Base-by-base conservation (phyloP, 2,113 vertebrate genomes). In the Labrus mixtus region DNA sequence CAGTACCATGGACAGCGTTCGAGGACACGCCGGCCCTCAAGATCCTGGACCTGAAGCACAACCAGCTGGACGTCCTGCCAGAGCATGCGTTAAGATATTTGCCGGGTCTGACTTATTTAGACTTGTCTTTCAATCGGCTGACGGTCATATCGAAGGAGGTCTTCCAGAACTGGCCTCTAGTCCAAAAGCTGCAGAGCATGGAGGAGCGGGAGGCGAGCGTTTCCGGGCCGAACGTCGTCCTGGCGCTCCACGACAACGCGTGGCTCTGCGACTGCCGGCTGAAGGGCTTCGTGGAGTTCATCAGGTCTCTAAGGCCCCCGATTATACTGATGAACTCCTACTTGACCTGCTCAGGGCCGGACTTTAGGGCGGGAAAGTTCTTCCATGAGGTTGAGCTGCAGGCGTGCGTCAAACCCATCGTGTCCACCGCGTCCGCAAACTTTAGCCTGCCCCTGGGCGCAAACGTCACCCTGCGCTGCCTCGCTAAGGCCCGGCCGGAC, bases 221-320 rank as follows among this genome's bases (percentile, higher is more conserved):
- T 7, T 61, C 60, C 3, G 85, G 66, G 53, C 80, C 95, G 33
- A 95, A 94, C 0, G 90, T 92, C 0, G 95, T 97, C 4, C 76
- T 99, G 67, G 95, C 96, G 0, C 93, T 98, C 20, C 96, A 98
- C 5, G 92, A 95, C 79, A 98, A 98, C 37, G 95, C 95, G 0
- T 99, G 97, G 96, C 90, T 96, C 0, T 98, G 97, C 4, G 96
- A 99, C 91, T 99, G 96, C 67, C 95, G 95, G 8, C 92, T 98
- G 50, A 91, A 92, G 25, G 96, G 96, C n/a, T 95, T 98, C 41
- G 95, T 96, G 58, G 95, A 96, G 74, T 97, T 98, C 76, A 90
- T 96, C 79, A 94, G 92, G 72, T 93, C 93, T 0, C 57, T 96
- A 1, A 93, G 89, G 48, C 94, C 96, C 3, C 96, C 96, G 0